Evolutionary conservation across 2,888 invertebrate genomes (phyloP).

Genomic region (Pedicia rivosa): DNA sequence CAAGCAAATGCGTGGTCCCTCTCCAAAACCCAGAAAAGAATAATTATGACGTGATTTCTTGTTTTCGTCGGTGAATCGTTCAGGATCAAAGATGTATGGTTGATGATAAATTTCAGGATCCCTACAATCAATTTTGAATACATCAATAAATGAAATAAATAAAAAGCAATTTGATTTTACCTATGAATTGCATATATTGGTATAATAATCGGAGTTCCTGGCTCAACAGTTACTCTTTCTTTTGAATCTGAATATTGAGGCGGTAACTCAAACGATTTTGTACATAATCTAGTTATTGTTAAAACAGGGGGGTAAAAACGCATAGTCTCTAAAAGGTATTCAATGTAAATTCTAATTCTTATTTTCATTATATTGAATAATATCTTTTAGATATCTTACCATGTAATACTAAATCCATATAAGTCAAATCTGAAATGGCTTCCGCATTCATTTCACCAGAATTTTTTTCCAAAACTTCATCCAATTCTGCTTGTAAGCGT

Average conservation of each 20-base stretch:
- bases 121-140: slow-evolving; percentile 6
- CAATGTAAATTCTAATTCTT: neutral
- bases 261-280: slow-evolving; percentile 2
- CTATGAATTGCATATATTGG: slow-evolving; percentile 22
- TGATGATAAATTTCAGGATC: slow-evolving; percentile 23
- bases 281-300: slow-evolving; percentile 7
- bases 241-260: slow-evolving; percentile 5
- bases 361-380: neutral
- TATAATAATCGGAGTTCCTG: slow-evolving; percentile 17
- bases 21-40: slow-evolving; percentile 21
- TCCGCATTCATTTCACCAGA: slow-evolving; percentile 26
- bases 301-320: slow-evolving; percentile 10
- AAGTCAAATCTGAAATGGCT: slow-evolving; percentile 24
- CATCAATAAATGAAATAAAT: no score
- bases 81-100: slow-evolving; percentile 24
- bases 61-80: slow-evolving; percentile 20
- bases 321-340: slow-evolving; percentile 10
- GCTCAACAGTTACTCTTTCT: slow-evolving; percentile 15
- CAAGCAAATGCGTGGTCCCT: slow-evolving; percentile 18
- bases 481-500: slow-evolving; percentile 24
- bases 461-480: slow-evolving; percentile 19
- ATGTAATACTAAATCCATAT: slow-evolving; percentile 26
- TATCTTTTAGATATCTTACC: no score
- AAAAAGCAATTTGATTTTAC: no score
- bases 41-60: slow-evolving; percentile 15